These are phyloP conservation scores for Cotesia vestalis DNA, from an alignment of 1,140 invertebrate species.

Conservation along the genomic window DNA sequence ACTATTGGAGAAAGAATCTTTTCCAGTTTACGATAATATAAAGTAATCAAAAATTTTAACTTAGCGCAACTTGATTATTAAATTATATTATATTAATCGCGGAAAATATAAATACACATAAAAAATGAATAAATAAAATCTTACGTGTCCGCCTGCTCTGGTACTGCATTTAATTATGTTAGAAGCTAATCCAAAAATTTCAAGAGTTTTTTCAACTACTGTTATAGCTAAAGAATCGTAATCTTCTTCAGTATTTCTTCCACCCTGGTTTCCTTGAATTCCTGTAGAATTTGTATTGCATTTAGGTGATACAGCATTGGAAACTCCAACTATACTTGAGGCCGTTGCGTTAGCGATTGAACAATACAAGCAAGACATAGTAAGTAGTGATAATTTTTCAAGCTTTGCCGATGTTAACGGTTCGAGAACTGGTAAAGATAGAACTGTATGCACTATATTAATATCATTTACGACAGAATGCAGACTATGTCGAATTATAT, in stretches of 20 bases:
- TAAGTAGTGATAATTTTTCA: conserved; percentile 79
- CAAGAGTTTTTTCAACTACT: conserved; percentile 77
- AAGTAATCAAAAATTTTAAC: too few relatives aligned
- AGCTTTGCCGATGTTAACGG: conserved; percentile 84
- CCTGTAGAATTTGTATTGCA: conserved; percentile 59
- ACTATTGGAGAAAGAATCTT: too few relatives aligned
- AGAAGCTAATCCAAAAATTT: conserved; percentile 84
- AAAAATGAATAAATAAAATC: conserved; percentile 41
- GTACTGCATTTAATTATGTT: conserved; percentile 84
- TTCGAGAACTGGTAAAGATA: conserved; percentile 86
- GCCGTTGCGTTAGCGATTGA: conserved; percentile 77
- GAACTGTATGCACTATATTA: conserved; percentile 80
- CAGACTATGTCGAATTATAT: conserved; percentile 76
- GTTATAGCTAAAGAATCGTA: conserved; percentile 75
- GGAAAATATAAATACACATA: not conserved
- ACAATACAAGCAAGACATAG: conserved; percentile 81
- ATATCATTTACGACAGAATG: conserved; percentile 84
- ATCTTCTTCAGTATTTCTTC: conserved; percentile 74
- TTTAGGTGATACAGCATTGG: conserved; percentile 72
- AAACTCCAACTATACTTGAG: conserved; percentile 73
- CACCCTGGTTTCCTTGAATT: conserved; percentile 59
- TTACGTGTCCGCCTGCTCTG: conserved; percentile 86
- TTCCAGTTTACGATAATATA: too few relatives aligned
- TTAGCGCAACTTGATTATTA: too few relatives aligned
- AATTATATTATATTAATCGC: too few relatives aligned